phyloP scores from a whole-genome alignment of 2,888 invertebrate species.

The Tetranychus truncatus region DNA sequence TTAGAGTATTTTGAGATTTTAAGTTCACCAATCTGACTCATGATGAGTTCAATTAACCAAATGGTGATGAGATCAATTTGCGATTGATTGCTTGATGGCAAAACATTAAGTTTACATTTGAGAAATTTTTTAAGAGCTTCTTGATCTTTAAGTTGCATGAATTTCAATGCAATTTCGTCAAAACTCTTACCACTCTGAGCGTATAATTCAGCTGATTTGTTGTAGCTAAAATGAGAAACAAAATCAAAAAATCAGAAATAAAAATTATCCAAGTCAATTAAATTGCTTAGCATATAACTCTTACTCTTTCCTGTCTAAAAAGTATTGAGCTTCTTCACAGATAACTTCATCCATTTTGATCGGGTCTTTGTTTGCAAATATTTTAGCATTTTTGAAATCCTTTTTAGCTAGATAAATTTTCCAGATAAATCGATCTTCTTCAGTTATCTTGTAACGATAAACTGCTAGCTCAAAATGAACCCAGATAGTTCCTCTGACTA shows the following conservation, averaged over 20 bases:
- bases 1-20: conserved; percentile 33
- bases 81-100: conserved; percentile 46
- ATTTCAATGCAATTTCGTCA: conserved; percentile 81
- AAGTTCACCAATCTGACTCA: conserved; percentile 65
- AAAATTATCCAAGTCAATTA: background rate
- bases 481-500: conserved; percentile 57
- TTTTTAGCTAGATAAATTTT: conserved; percentile 58
- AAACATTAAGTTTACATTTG: conserved; percentile 53
- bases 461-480: conserved; percentile 63
- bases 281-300: background rate
- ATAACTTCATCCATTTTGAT: conserved; percentile 17
- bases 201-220: conserved; percentile 20
- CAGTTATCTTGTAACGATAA: conserved; percentile 61
- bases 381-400: conserved; percentile 67
- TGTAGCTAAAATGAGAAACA: background rate
- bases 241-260: background rate
- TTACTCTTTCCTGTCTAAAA: conserved; percentile 18
- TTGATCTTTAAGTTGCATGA: conserved; percentile 58
- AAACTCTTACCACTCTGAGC: conserved; percentile 79
- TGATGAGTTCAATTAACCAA: conserved; percentile 81
- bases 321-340: conserved; percentile 20
- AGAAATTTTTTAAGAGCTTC: conserved; percentile 72
- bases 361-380: conserved; percentile 30
- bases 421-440: conserved; percentile 48
- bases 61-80: conserved; percentile 78